These are phyloP conservation scores for Orbicella faveolata DNA, from an alignment of 64 coral and sea anemone genomes.

Conservation along the genomic window DNA sequence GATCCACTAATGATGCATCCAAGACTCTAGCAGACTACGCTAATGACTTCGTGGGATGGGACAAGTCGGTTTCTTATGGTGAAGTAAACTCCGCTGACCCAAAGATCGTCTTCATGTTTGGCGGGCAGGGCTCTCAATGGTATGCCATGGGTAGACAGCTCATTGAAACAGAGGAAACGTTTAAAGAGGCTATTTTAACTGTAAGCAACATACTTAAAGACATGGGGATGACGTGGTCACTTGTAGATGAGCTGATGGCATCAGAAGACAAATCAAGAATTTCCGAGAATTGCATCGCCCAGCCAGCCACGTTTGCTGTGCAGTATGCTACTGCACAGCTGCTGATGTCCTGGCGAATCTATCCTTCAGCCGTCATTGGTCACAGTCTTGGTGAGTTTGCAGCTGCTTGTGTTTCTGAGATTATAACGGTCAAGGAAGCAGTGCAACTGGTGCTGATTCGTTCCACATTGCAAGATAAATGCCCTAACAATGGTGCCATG, in stretches of 20 bases:
- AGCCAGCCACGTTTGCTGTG: conserved; percentile 70
- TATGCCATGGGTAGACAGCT: conserved; percentile 73
- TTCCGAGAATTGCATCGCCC: conserved; percentile 46
- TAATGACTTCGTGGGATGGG: conserved; percentile 4
- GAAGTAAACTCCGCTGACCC: not conserved
- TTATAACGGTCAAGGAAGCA: conserved; percentile 56
- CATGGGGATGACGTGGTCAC: conserved; percentile 30
- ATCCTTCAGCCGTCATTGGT: conserved; percentile 75
- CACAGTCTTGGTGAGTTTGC: conserved; percentile 87
- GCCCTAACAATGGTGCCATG: conserved; percentile 64
- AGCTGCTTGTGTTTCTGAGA: conserved; percentile 56
- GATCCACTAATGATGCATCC: conserved; percentile 17
- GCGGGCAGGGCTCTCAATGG: conserved; percentile 79
- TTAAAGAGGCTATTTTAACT: conserved; percentile 49
- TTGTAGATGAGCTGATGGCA: conserved; percentile 51
- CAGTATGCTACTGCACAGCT: conserved; percentile 76
- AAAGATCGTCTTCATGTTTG: conserved; percentile 66
- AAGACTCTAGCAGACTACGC: conserved; percentile 6
- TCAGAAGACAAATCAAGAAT: conserved; percentile 55
- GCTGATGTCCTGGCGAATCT: conserved; percentile 69
- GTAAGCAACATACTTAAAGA: conserved; percentile 34
- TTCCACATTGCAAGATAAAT: conserved; percentile 62
- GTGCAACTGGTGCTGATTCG: conserved; percentile 63
- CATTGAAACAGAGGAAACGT: conserved; percentile 38
- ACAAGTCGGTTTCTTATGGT: conserved; percentile 13